Evolutionary conservation across 2,113 vertebrate species (phyloP), one percentile per base, ranked within the genome.

Genomic region (Podarcis muralis): DNA sequence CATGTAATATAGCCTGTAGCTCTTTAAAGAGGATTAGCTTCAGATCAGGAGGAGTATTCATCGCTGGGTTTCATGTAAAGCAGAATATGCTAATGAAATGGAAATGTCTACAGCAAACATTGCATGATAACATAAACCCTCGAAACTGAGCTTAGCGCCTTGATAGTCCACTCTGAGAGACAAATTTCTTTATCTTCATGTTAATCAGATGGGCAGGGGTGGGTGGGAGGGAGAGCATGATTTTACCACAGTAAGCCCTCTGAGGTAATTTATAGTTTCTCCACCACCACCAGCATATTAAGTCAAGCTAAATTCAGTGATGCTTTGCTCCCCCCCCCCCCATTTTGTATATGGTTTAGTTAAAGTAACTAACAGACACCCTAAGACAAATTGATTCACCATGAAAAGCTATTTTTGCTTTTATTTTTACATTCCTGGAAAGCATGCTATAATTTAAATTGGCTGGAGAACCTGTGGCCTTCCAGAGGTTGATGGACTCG

Each of bases 21-120:
- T 97, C 96, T 97, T 97, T 96, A 96, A 95, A 96, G 96, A 96
- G 97, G 97, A 97, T 97, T 97, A 97, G 96, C 95, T 87, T 89
- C 82, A 95, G 95, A 83, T 94, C 87, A 91, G 93, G 88, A 91
- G 91, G 94, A 95, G 94, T 96, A 96, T 96, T 96, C 96, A 97
- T 91, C 78, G 82, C 94, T 90, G 92, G 95, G 81, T 93, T 95
- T 96, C 95, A 91, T 66, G 93, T 91, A 81, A 93, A 96, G 96
- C 6, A 88, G 95, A 89, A 84, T 96, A 97, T 97, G 97, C 96
- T 97, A 97, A 97, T 96, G 96, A 93, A 85, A 97, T 97, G 96
- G 91, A 95, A 97, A 96, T 96, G 93, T 96, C 96, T 93, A 89
- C 5, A 7, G 95, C 96, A 97, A 97, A 97, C 96, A 97, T 96